Evolutionary conservation across 2,888 invertebrate genomes (phyloP).

Genomic region (Polymixis lichenea): DNA sequence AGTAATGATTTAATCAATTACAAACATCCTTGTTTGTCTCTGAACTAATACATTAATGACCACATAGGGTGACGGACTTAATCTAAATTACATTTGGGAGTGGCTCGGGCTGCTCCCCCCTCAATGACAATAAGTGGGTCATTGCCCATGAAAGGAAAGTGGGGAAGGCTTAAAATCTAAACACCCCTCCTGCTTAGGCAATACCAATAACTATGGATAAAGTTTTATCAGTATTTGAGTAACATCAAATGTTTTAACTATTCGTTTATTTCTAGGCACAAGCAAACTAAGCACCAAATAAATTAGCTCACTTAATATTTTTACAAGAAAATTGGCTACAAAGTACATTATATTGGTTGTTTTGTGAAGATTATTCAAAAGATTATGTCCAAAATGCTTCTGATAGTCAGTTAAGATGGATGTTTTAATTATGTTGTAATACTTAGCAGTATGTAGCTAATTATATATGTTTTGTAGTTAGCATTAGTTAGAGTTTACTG

Average conservation of each 20-base stretch:
- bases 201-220: background rate
- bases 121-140: background rate
- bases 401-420: slow-evolving; percentile 19
- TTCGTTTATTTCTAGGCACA: slow-evolving; percentile 38
- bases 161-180: background rate
- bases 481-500: slow-evolving; percentile 14
- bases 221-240: background rate
- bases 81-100: background rate
- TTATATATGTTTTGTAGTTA: slow-evolving; percentile 27
- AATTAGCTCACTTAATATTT: background rate
- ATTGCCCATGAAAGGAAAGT: background rate
- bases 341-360: background rate
- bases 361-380: slow-evolving; percentile 14
- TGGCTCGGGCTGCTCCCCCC: background rate
- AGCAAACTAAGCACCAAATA: slow-evolving; percentile 18
- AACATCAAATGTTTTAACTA: slow-evolving; percentile 1
- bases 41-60: slow-evolving; percentile 14
- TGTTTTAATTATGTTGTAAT: slow-evolving; percentile 31
- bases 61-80: too few species aligned
- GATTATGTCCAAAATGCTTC: slow-evolving; percentile 7
- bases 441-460: slow-evolving; percentile 14
- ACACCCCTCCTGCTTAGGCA: background rate
- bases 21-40: background rate
- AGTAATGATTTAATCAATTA: background rate
- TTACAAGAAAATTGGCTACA: slow-evolving; percentile 4